Evolutionary conservation across 2,113 vertebrate species (phyloP).

Genomic region (Hypomesus transpacificus): DNA sequence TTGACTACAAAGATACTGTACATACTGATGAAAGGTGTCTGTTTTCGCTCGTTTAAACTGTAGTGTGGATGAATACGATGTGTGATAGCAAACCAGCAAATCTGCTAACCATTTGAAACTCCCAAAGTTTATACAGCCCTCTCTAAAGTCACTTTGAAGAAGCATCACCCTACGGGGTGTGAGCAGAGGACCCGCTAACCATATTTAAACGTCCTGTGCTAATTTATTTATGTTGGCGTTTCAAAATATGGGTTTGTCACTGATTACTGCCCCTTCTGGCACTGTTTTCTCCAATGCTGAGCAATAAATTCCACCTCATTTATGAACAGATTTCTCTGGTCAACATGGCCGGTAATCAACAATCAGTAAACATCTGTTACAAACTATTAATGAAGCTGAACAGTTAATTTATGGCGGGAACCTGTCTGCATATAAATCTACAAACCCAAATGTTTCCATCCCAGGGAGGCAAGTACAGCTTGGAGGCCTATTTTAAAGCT

Average conservation of each 20-base stretch:
- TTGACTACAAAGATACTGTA: no score
- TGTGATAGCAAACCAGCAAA: slow-evolving; percentile 18
- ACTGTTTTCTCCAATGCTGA: slow-evolving; percentile 1
- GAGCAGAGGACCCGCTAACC: neutral
- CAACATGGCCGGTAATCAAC: slow-evolving; percentile 38
- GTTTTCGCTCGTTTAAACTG: no score
- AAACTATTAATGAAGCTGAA: slow-evolving; percentile 38
- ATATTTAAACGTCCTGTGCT: neutral
- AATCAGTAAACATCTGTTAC: slow-evolving; percentile 47
- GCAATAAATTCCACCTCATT: slow-evolving; percentile 30
- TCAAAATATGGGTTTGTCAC: slow-evolving; percentile 11
- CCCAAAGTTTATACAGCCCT: neutral
- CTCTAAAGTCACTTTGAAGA: neutral
- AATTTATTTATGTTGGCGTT: slow-evolving; percentile 8
- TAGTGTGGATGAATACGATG: no score
- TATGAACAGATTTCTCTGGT: slow-evolving; percentile 45
- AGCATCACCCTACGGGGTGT: neutral
- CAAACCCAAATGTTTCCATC: slow-evolving; percentile 1
- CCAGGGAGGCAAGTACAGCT: slow-evolving; percentile 8
- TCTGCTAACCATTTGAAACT: neutral
- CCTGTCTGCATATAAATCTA: slow-evolving; percentile 27
- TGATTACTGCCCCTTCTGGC: slow-evolving; percentile 14
- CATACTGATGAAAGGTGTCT: no score
- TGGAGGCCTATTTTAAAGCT: slow-evolving; percentile 16
- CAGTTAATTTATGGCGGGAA: slow-evolving; percentile 30